phyloP scores from a whole-genome alignment of 2,797 vertebrate genomes.

The Phoebastria nigripes region DNA sequence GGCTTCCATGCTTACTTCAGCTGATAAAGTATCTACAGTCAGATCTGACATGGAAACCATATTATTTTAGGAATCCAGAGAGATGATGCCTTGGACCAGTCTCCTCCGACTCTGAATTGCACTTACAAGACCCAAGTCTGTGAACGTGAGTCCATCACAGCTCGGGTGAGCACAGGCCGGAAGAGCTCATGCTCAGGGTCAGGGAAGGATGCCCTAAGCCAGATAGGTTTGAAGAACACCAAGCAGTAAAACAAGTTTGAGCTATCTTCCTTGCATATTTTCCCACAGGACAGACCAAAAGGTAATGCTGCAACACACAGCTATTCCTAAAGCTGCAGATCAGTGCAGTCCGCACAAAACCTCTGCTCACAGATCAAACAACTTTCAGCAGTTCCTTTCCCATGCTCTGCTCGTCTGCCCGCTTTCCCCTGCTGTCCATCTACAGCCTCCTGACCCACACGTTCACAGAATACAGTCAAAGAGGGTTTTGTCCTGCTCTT shows the following conservation, averaged over 20 bases:
- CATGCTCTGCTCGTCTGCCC: neutral
- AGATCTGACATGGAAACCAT: neutral
- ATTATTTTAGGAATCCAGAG: neutral
- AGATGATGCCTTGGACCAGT: neutral
- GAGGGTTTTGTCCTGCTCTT: neutral
- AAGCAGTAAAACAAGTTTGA: neutral
- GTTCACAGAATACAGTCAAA: neutral
- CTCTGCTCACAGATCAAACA: neutral
- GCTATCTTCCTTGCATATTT: neutral
- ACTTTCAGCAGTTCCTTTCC: neutral
- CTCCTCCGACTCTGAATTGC: neutral
- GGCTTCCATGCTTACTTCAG: neutral
- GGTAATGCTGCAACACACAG: neutral
- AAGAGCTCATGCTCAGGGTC: neutral
- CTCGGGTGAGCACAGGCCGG: fast-evolving
- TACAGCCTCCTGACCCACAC: neutral
- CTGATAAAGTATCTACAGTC: neutral
- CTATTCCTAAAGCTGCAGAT: neutral
- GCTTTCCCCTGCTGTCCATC: neutral
- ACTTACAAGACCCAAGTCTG: neutral
- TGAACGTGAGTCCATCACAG: neutral
- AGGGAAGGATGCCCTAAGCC: neutral
- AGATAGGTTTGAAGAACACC: neutral
- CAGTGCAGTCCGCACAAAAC: neutral
- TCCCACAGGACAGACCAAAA: neutral